phyloP scores from a whole-genome alignment of 1,140 invertebrate species.

The Cataglyphis hispanica region DNA sequence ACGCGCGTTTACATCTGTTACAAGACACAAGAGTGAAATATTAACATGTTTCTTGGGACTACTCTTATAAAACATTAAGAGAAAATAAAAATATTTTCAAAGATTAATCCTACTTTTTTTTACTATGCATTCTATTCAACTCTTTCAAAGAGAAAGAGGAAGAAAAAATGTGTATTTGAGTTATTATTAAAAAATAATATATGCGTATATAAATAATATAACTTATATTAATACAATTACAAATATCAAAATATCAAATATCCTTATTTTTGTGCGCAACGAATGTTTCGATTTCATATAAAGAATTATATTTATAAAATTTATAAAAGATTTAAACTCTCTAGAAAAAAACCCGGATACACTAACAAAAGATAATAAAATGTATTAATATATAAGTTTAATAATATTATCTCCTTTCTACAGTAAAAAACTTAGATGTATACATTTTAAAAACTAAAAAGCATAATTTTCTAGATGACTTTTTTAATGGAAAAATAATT shows the following conservation, averaged over 20 bases:
- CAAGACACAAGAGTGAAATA: slow-evolving; percentile 1
- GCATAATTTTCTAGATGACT: no score
- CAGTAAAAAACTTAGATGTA: not conserved
- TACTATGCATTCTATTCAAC: not conserved
- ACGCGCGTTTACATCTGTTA: not conserved
- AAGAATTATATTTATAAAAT: not conserved
- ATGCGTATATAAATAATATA: no score
- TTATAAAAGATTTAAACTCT: not conserved
- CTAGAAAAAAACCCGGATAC: not conserved
- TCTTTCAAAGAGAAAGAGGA: not conserved
- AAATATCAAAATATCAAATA: not conserved
- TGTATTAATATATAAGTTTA: not conserved
- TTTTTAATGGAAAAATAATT: no score
- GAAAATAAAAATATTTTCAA: slow-evolving; percentile 9
- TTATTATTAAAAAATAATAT: not conserved
- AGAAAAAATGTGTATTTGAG: not conserved
- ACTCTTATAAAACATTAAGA: slow-evolving; percentile 1
- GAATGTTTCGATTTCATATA: not conserved
- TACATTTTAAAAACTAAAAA: not conserved
- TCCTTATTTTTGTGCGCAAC: not conserved
- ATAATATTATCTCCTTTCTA: not conserved
- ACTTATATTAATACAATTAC: no score
- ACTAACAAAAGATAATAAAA: not conserved
- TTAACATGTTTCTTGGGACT: slow-evolving; percentile 7
- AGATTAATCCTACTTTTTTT: not conserved